Base-by-base conservation (phyloP, 2,888 invertebrate genomes). In the Nomada goodeniana region DNA sequence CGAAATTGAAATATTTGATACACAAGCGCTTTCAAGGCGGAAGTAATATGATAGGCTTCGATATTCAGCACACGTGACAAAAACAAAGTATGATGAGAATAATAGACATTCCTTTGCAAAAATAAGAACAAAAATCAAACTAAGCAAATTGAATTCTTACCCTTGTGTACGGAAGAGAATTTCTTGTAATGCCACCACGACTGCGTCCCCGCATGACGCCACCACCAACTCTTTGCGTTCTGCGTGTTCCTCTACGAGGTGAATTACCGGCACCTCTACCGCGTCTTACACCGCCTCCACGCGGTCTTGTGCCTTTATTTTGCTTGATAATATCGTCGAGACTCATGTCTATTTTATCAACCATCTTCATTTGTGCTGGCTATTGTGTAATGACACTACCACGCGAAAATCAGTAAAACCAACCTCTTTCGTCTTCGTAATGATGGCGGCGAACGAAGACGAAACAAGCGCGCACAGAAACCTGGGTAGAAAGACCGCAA, bases 291-390 rank as follows among this genome's bases (percentile, higher is more conserved):
- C 95, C 95, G 74, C 95, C 94, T 72, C 95, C 94, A 65, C 95
- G 95, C 86, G 96, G 95, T 86, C 96, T 95, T 84, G 96, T 95
- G 82, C 95, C 95, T 94, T 96, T 97, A 90, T 95, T 97, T 92
- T 96, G 96, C 95, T 98, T 98, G 91, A 99, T 99, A 82, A 99
- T 98, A 90, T 99, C 99, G 94, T 99, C 99, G 89, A 99, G 95
- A 92, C 98, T 98, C 98, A 99, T 97, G 94, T 99, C 99, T 94
- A 99, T 98, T 95, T 98, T 98, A 93, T 98, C 98, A 91, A 97
- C 97, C 98, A 98, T 98, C 94, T 95, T 96, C 89, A 91, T 93
- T 87, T 91, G 89, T 86, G 77, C 84, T 80, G 60, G 23, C 55
- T 80, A 69, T 63, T 26, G 55, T 60, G n/a, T 2, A 74, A 76